These are phyloP conservation scores for Harmothoe impar DNA, from an alignment of 2,888 invertebrate genomes.

Conservation along the genomic window DNA sequence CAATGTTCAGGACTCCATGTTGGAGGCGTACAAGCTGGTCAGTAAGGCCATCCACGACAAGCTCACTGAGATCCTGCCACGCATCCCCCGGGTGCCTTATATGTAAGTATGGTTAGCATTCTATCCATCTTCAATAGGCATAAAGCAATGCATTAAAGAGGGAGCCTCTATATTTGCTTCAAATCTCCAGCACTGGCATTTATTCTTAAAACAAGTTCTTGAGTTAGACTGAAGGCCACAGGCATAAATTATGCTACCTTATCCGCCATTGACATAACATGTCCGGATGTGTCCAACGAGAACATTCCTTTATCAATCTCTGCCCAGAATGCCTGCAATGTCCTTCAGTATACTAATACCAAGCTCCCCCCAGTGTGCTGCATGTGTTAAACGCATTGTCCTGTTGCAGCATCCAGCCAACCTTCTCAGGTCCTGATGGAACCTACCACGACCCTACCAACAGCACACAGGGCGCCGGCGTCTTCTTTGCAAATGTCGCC, in stretches of 20 bases:
- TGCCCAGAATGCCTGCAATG: too few relatives aligned
- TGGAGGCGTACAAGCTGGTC: not conserved
- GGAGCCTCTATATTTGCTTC: too few relatives aligned
- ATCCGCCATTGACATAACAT: too few relatives aligned
- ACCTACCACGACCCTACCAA: not conserved
- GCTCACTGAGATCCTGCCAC: not conserved
- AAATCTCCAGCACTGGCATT: too few relatives aligned
- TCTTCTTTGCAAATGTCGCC: constrained; percentile 27
- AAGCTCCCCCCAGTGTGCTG: too few relatives aligned
- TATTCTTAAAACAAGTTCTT: too few relatives aligned
- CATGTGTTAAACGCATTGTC: too few relatives aligned
- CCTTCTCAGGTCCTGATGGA: constrained; percentile 11
- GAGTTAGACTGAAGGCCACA: too few relatives aligned
- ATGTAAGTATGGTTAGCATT: constrained; percentile 3
- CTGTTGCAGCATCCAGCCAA: not conserved
- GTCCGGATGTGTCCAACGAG: too few relatives aligned
- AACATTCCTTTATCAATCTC: too few relatives aligned
- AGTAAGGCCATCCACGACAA: not conserved
- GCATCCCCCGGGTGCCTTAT: not conserved
- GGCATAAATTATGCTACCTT: too few relatives aligned
- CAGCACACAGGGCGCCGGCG: not conserved
- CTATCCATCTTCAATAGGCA: not conserved
- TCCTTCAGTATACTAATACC: too few relatives aligned
- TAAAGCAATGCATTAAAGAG: not conserved
- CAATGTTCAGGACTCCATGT: not conserved